Evolutionary conservation across 2,888 invertebrate species (phyloP), one percentile per base, ranked within the genome.

Genomic region (Tinea trinotella): DNA sequence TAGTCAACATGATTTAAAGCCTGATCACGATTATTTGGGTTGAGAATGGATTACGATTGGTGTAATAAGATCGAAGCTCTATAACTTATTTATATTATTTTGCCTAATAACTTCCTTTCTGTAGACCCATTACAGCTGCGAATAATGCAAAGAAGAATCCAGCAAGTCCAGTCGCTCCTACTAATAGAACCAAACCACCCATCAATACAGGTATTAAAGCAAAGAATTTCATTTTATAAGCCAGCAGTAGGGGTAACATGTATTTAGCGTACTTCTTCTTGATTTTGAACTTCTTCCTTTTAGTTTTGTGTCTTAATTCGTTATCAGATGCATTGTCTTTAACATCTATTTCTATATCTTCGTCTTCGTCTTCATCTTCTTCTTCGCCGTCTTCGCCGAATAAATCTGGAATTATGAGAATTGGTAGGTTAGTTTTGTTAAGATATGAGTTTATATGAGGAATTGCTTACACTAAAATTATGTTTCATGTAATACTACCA

Each of bases 131-230:
- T 3, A 92, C 92, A 1, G 94, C 93, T 53, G 94, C 92, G 65
- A 95, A 95, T 10, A 95, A 77, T 0, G 95, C 94, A 70, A 95
- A 95, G 87, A 95, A 95, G 80, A 95, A 95, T 59, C 95, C 95
- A 15, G 94, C 95, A 56, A 95, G 71, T 13, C 93, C 93, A 0
- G 94, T 93, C 0, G 93, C 91, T 57, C 93, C 93, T 3, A 92
- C 90, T 52, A 95, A 72, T 6, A 95, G 76, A 1, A 93, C 79
- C 17, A 94, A 73, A 4, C 90, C 90, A 53, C 93, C 92, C 59
- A 94, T 87, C 69, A 95, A 72, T 0, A 93, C 87, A 0, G 95
- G 95, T 35, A 95, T 88, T 54, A 95, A 70, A 1, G 93, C 90
- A 62, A 94, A 89, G 71, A 92, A 94, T 71, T 95, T 95, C 67